Base-by-base conservation (phyloP, 2,113 vertebrate species). In the Lanius collurio region DNA sequence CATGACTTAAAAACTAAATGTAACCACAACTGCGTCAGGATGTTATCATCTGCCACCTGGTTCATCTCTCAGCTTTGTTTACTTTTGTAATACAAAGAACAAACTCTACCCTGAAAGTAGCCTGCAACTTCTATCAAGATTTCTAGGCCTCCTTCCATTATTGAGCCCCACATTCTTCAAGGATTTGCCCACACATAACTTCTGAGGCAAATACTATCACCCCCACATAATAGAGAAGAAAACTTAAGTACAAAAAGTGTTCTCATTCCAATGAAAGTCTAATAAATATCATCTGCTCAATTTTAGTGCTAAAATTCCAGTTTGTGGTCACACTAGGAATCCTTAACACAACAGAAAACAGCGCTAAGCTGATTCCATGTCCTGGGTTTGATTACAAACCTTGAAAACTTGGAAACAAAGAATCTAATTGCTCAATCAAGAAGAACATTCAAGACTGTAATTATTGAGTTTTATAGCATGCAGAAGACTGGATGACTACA, bases 11-110 rank as follows among this genome's bases (percentile, higher is more conserved):
- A 65, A 91, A 67, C 39, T 13, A 75, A 83, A 79, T 10, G 31
- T 27, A 84, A 89, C 53, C 50, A 57, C 53, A 33, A 52, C 39
- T 62, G 28, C 37, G 37, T 46, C 65, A 79, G 83, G 53, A n/a
- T 49, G 67, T 80, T 92, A 89, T 65, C 89, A 87, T 78, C 80
- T 85, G 75, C 59, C 87, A 95, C 89, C 70, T 89, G 89, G 42
- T 77, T 88, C 46, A 88, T 35, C 70, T 87, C 53, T 64, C 87
- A n/a, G 67, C 50, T 77, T 89, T 52, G 90, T 89, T 93, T 87
- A 68, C 46, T 60, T 60, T 41, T 69, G 70, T 37, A 67, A 49
- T 11, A 89, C 47, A 68, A 82, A 53, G 79, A 92, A 75, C 49
- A 89, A 93, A 84, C 63, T 70, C 68, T 84, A 35, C 39, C 42